These are phyloP conservation scores for Drosophila affinis DNA, from an alignment of 2,888 invertebrate genomes.

Conservation along the genomic window DNA sequence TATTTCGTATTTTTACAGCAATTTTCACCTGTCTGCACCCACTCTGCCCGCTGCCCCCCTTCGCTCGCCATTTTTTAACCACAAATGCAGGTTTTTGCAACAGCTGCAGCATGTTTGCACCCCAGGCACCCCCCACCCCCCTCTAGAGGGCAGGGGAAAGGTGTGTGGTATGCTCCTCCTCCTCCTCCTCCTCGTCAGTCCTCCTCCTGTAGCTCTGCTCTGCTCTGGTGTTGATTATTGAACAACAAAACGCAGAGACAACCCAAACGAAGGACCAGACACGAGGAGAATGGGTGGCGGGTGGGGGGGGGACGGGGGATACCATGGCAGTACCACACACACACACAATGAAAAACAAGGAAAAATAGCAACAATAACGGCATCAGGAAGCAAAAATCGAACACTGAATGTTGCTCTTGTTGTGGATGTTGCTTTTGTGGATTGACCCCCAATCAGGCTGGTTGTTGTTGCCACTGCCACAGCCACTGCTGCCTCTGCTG, in stretches of 20 bases:
- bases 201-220: conserved; percentile 10
- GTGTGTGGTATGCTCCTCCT: too few relatives aligned
- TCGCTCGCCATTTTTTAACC: conserved; percentile 61
- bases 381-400: conserved; percentile 42
- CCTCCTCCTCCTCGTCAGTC: not conserved
- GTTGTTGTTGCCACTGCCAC: conserved; percentile 28
- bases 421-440: conserved; percentile 56
- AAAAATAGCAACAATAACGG: conserved; percentile 21
- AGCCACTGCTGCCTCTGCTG: conserved; percentile 41
- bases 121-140: not conserved
- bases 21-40: conserved; percentile 54
- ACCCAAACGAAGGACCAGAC: conserved; percentile 13
- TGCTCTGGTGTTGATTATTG: conserved; percentile 54
- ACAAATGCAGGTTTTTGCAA: conserved; percentile 65
- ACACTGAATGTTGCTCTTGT: conserved; percentile 24
- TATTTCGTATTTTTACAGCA: conserved; percentile 40
- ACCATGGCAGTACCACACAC: conserved; percentile 13
- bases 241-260: conserved; percentile 48
- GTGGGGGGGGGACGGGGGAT: not conserved
- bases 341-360: conserved; percentile 34
- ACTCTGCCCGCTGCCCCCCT: too few relatives aligned
- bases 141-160: too few relatives aligned
- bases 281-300: conserved; percentile 4
- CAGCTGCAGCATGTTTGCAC: conserved; percentile 27
- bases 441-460: conserved; percentile 68